Evolutionary conservation across 2,113 vertebrate genomes (phyloP).

Genomic region (Paradisaea rubra): DNA sequence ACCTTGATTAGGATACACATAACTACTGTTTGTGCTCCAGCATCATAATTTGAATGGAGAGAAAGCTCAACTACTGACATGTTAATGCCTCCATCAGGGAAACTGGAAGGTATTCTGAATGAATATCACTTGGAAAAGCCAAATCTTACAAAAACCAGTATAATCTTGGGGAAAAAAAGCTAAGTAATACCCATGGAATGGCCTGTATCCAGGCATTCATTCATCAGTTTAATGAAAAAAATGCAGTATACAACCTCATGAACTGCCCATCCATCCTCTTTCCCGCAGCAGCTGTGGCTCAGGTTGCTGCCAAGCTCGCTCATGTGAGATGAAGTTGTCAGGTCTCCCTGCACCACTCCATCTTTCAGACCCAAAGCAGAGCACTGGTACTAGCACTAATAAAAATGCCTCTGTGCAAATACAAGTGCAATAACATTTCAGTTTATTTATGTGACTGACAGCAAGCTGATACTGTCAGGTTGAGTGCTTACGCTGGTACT

Average conservation of each 20-base stretch:
- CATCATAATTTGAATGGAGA: not conserved
- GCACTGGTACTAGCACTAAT: not conserved
- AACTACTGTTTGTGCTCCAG: not conserved
- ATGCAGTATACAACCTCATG: not conserved
- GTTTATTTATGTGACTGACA: not conserved
- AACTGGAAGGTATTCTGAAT: not conserved
- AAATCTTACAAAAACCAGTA: not conserved
- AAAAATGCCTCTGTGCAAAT: not conserved
- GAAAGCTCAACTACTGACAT: not conserved
- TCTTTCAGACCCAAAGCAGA: not conserved
- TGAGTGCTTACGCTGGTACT: not conserved
- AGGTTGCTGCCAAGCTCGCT: not conserved
- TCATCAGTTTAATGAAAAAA: not conserved
- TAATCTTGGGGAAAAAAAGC: not conserved
- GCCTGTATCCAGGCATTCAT: not conserved
- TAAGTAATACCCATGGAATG: not conserved
- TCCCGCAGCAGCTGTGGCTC: not conserved
- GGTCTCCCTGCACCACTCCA: not conserved
- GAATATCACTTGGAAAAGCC: not conserved
- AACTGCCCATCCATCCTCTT: not conserved
- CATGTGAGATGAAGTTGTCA: not conserved
- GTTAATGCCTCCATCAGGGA: rapidly evolving
- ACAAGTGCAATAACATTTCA: not conserved
- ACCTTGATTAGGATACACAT: not conserved
- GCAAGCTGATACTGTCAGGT: not conserved